These are phyloP conservation scores for Gonioctena quinquepunctata DNA, from an alignment of 1,140 invertebrate species.

Conservation along the genomic window DNA sequence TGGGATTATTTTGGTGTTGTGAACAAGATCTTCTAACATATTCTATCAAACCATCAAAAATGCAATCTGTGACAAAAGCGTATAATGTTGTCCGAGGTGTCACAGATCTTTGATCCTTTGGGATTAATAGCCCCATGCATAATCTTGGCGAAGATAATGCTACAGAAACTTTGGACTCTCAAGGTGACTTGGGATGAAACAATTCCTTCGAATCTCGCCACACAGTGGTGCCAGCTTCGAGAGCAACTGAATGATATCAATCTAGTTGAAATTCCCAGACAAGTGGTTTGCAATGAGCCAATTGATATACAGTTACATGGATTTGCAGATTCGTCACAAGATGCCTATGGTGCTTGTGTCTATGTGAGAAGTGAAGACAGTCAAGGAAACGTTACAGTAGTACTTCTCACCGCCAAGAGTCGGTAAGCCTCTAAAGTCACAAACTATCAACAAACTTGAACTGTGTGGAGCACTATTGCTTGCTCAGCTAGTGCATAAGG, in stretches of 20 bases:
- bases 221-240: too few species aligned
- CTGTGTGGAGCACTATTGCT: not conserved
- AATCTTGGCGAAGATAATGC: not conserved
- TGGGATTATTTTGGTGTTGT: too few species aligned
- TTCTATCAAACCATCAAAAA: too few species aligned
- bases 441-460: not conserved
- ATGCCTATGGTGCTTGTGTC: not conserved
- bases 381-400: too few species aligned
- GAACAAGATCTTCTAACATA: too few species aligned
- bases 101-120: not conserved
- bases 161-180: not conserved
- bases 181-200: not conserved
- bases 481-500: not conserved
- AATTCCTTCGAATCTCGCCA: too few species aligned
- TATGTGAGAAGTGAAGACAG: too few species aligned
- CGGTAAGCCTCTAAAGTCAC: too few species aligned
- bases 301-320: not conserved
- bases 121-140: not conserved
- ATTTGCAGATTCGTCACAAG: not conserved
- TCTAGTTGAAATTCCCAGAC: not conserved
- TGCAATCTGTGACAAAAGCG: too few species aligned
- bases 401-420: too few species aligned
- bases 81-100: too few species aligned
- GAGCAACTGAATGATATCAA: not conserved
- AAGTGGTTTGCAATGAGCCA: not conserved